These are phyloP conservation scores for Brachyhypopomus occidentalis DNA, from an alignment of 2,113 vertebrate genomes.

Conservation along the genomic window DNA sequence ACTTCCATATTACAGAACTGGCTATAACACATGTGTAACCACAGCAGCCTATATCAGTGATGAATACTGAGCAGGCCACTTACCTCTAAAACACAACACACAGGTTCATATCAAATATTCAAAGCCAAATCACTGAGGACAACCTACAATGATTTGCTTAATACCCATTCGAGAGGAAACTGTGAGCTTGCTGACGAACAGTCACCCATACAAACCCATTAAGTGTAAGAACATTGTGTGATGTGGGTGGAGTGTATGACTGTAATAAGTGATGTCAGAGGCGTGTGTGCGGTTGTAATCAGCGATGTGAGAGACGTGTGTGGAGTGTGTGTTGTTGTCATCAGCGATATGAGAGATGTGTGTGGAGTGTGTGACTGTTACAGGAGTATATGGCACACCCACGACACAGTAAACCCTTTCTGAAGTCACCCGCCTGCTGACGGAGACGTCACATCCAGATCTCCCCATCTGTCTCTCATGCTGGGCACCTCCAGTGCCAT, in stretches of 20 bases:
- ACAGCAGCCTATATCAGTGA: constrained; percentile 11
- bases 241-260: no score
- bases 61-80: constrained; percentile 7
- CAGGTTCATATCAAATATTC: background rate
- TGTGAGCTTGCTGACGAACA: background rate
- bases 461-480: constrained; percentile 66
- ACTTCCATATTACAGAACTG: constrained; percentile 64
- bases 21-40: constrained; percentile 50
- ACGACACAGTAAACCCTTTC: background rate
- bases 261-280: no score
- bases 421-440: constrained; percentile 44
- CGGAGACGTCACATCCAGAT: constrained; percentile 64
- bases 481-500: constrained; percentile 55
- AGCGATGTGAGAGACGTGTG: no score
- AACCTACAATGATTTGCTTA: background rate
- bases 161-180: background rate
- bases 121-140: background rate
- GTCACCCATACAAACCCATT: background rate
- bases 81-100: constrained; percentile 7
- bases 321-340: no score
- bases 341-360: no score
- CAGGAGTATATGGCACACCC: background rate
- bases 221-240: background rate
- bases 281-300: no score
- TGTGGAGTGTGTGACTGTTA: background rate